Evolutionary conservation across 2,888 invertebrate genomes (phyloP).

Genomic region (Diadromus collaris): DNA sequence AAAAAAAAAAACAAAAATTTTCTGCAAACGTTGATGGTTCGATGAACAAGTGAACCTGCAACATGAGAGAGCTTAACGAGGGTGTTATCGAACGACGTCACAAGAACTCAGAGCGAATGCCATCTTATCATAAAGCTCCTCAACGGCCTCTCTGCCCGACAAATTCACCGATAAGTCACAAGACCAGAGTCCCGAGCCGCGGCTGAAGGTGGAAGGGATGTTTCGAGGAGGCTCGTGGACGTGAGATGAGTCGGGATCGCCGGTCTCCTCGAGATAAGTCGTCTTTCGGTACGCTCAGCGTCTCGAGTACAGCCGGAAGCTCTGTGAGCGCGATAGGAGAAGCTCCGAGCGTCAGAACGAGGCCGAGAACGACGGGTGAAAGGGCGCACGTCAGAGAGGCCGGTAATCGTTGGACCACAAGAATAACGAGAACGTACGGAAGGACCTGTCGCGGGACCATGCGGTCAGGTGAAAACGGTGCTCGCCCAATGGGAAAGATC

Average conservation of each 20-base stretch:
- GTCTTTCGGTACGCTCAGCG: conserved; percentile 16
- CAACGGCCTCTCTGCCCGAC: background rate
- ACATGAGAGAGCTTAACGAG: no score
- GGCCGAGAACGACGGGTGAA: background rate
- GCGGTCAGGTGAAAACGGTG: conserved; percentile 21
- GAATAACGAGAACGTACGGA: background rate
- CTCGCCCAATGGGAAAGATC: conserved; percentile 15
- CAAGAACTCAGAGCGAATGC: background rate
- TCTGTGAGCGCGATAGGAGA: conserved; percentile 6
- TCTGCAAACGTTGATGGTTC: no score
- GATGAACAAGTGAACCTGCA: no score
- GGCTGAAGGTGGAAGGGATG: conserved; percentile 37
- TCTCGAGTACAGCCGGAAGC: conserved; percentile 3
- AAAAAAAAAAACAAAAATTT: background rate
- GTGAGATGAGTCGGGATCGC: conserved; percentile 56
- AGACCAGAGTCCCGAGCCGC: background rate
- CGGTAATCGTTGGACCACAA: no score
- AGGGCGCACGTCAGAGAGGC: background rate
- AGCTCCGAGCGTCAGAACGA: conserved; percentile 5
- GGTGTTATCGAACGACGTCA: no score
- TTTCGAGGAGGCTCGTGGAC: conserved; percentile 41
- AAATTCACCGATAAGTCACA: background rate
- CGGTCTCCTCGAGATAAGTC: conserved; percentile 45
- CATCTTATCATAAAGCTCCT: background rate
- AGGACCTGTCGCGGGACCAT: conserved; percentile 16